Evolutionary conservation across 2,113 vertebrate species (phyloP).

Genomic region (Mormyrus iriodes): DNA sequence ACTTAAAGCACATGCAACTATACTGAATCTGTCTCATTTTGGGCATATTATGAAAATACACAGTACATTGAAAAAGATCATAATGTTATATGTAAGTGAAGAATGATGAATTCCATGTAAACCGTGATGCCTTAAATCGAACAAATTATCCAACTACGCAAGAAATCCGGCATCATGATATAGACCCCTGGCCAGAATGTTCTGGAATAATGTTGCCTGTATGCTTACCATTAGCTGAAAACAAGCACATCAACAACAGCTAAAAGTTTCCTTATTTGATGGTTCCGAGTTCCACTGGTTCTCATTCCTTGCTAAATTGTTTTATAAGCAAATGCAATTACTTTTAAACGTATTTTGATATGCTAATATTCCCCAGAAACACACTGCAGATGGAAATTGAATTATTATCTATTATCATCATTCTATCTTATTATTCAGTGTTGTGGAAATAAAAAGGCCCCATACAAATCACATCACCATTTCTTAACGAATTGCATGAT

Average conservation of each 20-base stretch:
- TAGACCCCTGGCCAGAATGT: not conserved
- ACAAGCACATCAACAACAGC: not conserved
- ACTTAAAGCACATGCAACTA: not conserved
- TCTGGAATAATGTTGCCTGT: not conserved
- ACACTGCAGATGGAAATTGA: not conserved
- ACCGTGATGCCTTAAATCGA: not conserved
- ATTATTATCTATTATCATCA: not conserved
- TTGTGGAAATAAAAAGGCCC: not conserved
- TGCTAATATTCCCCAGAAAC: not conserved
- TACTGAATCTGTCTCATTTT: not conserved
- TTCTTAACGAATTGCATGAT: not conserved
- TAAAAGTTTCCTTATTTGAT: not conserved
- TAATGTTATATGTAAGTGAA: not conserved
- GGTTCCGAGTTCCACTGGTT: not conserved
- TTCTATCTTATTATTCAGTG: not conserved
- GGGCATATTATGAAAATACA: not conserved
- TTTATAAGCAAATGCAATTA: not conserved
- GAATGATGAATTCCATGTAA: not conserved
- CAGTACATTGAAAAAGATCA: not conserved
- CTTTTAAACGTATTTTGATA: not conserved
- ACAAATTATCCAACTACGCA: not conserved
- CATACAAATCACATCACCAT: not conserved
- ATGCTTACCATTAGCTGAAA: not conserved
- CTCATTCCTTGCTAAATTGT: not conserved
- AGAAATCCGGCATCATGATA: not conserved